phyloP scores from a whole-genome alignment of 2,113 vertebrate genomes.

The Pelusios castaneus region DNA sequence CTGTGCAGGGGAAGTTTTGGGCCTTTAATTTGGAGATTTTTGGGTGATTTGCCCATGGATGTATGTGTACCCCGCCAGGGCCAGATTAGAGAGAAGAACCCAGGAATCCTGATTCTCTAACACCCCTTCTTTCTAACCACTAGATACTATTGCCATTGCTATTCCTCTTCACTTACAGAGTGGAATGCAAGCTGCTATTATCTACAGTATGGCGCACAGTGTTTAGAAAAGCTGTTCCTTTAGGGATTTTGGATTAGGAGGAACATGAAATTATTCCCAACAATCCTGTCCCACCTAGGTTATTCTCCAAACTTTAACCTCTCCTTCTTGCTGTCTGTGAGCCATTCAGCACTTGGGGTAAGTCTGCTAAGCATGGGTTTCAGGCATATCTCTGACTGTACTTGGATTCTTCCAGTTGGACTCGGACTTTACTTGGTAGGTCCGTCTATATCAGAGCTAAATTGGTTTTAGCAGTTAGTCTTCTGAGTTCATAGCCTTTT shows the following conservation, averaged over 20 bases:
- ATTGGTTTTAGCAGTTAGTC: not conserved
- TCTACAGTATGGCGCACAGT: not conserved
- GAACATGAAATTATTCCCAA: not conserved
- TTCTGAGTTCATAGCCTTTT: not conserved
- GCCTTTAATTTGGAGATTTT: not conserved
- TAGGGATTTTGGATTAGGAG: not conserved
- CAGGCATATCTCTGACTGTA: not conserved
- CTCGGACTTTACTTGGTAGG: not conserved
- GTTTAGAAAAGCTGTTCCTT: not conserved
- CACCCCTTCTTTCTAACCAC: not conserved
- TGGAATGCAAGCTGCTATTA: not conserved
- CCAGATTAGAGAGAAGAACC: not conserved
- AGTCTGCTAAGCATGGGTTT: not conserved
- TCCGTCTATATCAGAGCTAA: not conserved
- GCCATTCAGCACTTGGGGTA: not conserved
- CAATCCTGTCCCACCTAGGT: not conserved
- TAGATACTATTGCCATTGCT: not conserved
- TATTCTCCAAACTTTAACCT: not conserved
- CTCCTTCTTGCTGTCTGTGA: not conserved
- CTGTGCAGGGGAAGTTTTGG: not conserved
- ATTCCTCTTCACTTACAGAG: not conserved
- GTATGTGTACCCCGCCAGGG: not conserved
- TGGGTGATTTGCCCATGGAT: not conserved
- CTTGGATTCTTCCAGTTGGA: not conserved
- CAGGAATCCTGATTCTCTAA: not conserved